Evolutionary conservation across 2,888 invertebrate species (phyloP).

Genomic region (Apamea monoglypha): DNA sequence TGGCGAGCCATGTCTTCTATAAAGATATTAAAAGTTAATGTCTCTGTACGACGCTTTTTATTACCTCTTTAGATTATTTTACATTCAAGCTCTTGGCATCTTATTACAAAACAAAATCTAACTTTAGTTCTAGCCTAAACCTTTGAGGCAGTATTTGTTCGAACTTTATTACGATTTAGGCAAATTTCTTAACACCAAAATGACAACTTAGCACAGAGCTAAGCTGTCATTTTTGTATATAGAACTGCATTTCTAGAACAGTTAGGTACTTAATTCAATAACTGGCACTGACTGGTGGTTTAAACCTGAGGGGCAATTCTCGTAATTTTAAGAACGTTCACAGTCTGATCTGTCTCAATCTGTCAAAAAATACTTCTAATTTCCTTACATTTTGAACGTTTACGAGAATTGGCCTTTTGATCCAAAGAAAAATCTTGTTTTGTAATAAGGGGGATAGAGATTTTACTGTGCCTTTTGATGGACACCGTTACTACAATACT

Average conservation of each 20-base stretch:
- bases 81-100: background rate
- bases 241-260: no score
- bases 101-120: background rate
- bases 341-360: no score
- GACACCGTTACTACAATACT: background rate
- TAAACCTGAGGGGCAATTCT: no score
- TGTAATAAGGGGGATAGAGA: background rate
- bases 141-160: background rate
- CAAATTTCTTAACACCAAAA: background rate
- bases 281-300: no score
- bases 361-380: no score
- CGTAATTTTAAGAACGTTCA: no score
- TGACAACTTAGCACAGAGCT: background rate
- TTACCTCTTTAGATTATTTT: background rate
- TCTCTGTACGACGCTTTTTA: background rate
- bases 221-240: no score
- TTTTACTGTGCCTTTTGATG: background rate
- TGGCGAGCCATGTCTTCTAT: background rate
- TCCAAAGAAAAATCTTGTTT: background rate
- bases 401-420: no score
- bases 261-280: no score
- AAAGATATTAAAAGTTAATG: background rate
- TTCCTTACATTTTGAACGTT: no score
- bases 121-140: background rate
- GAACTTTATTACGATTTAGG: background rate